Conservation (phyloP, 2,888 invertebrate genomes). For the Phyllotreta cruciferae region DNA sequence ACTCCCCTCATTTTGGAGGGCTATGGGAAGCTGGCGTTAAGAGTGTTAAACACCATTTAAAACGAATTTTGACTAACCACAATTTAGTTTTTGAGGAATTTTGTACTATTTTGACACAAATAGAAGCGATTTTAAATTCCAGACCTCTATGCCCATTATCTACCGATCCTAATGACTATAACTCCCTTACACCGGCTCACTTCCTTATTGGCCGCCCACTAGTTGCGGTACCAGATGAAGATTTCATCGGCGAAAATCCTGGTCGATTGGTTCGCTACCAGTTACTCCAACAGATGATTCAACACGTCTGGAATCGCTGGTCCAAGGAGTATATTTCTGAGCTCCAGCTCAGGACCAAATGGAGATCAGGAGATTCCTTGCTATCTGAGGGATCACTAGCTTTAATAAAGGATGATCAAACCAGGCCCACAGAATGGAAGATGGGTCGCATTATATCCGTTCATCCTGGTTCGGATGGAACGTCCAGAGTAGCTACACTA, state of each 20-base stretch:
- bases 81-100: constrained; percentile 49
- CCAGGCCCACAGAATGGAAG: constrained; percentile 46
- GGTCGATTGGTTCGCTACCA: constrained; percentile 42
- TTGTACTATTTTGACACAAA: constrained; percentile 45
- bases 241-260: constrained; percentile 28
- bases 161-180: constrained; percentile 43
- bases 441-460: constrained; percentile 37
- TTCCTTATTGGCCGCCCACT: constrained; percentile 46
- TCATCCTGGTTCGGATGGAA: constrained; percentile 40
- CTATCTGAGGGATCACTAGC: constrained; percentile 45
- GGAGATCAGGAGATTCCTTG: constrained; percentile 24
- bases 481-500: no score
- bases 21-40: constrained; percentile 52
- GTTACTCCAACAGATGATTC: constrained; percentile 38
- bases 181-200: constrained; percentile 47
- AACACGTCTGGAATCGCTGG: constrained; percentile 46
- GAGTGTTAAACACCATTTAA: constrained; percentile 48
- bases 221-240: constrained; percentile 37
- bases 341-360: constrained; percentile 42
- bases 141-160: constrained; percentile 47
- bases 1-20: constrained; percentile 49
- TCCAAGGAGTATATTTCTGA: constrained; percentile 43
- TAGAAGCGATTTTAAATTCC: constrained; percentile 51
- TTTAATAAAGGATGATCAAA: constrained; percentile 46
- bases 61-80: constrained; percentile 40